phyloP scores from a whole-genome alignment of 2,113 vertebrate species.

The Microcebus tavaratra region DNA sequence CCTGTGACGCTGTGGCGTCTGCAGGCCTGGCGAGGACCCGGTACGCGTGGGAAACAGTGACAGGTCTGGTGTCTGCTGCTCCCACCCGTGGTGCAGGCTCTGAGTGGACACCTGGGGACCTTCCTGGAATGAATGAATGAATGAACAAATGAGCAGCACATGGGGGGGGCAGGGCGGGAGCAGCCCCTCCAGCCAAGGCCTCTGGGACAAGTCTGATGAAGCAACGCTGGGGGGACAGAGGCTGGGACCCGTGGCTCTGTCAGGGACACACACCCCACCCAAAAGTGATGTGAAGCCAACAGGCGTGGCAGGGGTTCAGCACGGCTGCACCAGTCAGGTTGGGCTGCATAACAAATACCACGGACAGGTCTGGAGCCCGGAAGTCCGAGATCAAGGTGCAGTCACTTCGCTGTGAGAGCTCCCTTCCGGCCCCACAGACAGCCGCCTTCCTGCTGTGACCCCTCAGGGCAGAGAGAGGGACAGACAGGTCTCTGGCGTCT shows the following conservation, averaged over 20 bases:
- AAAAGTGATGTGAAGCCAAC: background rate
- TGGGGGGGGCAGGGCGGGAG: background rate
- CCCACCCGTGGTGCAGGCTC: accelerated
- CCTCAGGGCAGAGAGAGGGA: background rate
- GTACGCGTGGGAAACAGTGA: accelerated
- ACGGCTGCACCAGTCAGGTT: too few relatives aligned
- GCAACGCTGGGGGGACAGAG: too few relatives aligned
- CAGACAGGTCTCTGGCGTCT: background rate
- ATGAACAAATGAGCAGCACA: accelerated
- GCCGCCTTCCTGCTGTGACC: too few relatives aligned
- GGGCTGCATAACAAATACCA: too few relatives aligned
- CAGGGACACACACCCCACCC: too few relatives aligned
- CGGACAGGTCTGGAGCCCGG: background rate
- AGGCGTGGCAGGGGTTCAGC: accelerated
- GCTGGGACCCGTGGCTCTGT: accelerated
- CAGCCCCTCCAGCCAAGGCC: too few relatives aligned
- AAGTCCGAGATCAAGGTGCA: too few relatives aligned
- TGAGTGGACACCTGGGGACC: accelerated
- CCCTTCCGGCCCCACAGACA: accelerated
- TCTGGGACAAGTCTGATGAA: accelerated
- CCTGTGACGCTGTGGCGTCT: background rate
- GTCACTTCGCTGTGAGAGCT: background rate
- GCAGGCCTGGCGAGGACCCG: accelerated
- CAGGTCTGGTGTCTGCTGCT: accelerated
- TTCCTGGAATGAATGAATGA: accelerated